Percentiles rank a stretch among this genome's conserved stretches.
Conservation (phyloP, 2,888 invertebrate genomes). For the Oasisia sp. region DNA sequence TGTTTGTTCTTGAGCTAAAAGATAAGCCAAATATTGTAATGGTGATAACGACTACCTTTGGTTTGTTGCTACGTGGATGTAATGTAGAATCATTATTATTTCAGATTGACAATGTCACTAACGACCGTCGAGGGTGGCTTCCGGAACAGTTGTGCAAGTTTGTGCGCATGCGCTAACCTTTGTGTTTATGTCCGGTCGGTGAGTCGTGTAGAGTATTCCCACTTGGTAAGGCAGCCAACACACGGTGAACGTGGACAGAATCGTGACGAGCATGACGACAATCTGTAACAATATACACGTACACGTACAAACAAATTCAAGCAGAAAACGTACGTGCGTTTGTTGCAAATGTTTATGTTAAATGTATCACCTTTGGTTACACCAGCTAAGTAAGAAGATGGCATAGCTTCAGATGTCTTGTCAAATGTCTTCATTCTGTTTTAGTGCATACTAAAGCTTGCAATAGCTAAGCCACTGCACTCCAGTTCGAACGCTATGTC, state of each 20-base stretch:
- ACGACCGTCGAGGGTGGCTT: background rate
- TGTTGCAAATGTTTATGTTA: background rate
- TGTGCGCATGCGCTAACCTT: constrained; percentile 40
- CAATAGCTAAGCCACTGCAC: background rate
- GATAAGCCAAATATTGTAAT: too few species aligned
- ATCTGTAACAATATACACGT: constrained; percentile 65
- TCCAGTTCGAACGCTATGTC: background rate
- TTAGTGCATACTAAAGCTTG: background rate
- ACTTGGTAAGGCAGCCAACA: constrained; percentile 82
- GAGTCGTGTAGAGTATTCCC: constrained; percentile 52
- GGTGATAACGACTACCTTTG: too few species aligned
- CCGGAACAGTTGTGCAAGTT: background rate
- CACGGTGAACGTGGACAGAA: constrained; percentile 75
- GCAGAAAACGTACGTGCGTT: background rate
- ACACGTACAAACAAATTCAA: background rate
- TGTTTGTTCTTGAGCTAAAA: too few species aligned
- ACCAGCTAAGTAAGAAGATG: too few species aligned
- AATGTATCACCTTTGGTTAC: background rate
- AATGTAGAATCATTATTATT: too few species aligned
- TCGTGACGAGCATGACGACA: constrained; percentile 77
- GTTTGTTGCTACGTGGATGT: too few species aligned
- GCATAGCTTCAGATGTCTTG: background rate
- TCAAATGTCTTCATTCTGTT: background rate
- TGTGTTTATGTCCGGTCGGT: constrained; percentile 41
- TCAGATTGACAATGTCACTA: background rate